Conservation (phyloP, 2,797 vertebrate genomes). For the Buphagus erythrorhynchus region DNA sequence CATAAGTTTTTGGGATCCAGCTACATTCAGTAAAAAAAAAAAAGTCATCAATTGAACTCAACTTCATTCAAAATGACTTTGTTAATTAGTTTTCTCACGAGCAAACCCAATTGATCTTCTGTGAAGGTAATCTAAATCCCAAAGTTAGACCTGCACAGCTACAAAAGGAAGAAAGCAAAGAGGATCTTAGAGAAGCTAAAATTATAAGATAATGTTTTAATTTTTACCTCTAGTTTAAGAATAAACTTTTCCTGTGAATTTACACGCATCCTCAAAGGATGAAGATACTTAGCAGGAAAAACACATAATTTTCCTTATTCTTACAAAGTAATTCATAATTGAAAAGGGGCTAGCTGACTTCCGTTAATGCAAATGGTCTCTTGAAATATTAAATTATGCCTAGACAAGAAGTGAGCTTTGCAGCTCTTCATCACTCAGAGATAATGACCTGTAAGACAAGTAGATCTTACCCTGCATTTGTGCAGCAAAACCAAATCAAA, state of each 20-base stretch:
- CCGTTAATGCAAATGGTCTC: conserved; percentile 55
- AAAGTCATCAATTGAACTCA: neutral
- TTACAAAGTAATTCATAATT: conserved; percentile 28
- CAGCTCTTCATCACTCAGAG: conserved; percentile 49
- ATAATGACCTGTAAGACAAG: conserved; percentile 45
- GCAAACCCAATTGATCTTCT: neutral
- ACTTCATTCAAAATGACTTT: neutral
- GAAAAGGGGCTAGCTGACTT: conserved; percentile 45
- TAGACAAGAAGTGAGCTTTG: conserved; percentile 52
- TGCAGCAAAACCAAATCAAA: neutral
- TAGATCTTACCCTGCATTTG: neutral
- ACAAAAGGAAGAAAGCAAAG: neutral
- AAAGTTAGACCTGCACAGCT: neutral
- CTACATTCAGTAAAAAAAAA: neutral
- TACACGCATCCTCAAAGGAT: neutral
- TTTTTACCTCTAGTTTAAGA: neutral
- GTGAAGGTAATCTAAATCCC: neutral
- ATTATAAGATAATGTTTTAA: neutral
- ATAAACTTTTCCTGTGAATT: neutral
- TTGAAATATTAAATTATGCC: conserved; percentile 63
- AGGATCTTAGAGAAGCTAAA: neutral
- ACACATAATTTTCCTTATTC: conserved; percentile 24
- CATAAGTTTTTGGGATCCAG: neutral
- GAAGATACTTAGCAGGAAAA: neutral
- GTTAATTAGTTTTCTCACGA: neutral